Base-by-base conservation (phyloP, 1,140 invertebrate genomes). In the Heliconius nattereri region DNA sequence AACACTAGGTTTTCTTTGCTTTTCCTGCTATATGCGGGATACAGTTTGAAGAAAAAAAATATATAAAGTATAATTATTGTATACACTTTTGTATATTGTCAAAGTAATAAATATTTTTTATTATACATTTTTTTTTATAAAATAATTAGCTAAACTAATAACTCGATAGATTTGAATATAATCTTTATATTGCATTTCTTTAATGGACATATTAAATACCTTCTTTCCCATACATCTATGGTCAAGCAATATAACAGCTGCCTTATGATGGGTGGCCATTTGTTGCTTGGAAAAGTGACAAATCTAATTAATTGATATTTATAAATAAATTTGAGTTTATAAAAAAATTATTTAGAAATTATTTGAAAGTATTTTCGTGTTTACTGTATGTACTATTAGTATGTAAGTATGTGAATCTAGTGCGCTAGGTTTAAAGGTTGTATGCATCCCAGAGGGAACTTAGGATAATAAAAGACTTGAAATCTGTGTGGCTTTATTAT, bases 381-480 rank as follows among this genome's bases (percentile, higher is more conserved):
- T 37, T 37, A n/a, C 23, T 72, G 20, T 29, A 60, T 66, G 60
- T 66, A 66, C 60, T 66, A n/a, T 13, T 66, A 66, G 26, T 13
- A 66, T 66, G 7, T 66, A 66, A 32, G 54, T 60, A 66, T 75
- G 71, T 75, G 13, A 66, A 76, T 80, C 79, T 80, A 80, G 79
- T 73, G 37, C 52, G 79, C 79, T 80, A 80, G 79, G 76, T 76
- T 76, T 13, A 52, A 76, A 73, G 79, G 75, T 78, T 76, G 76
- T 78, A 78, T 75, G 60, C 60, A 40, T 78, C 80, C 76, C 76
- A 74, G 80, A 81, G 80, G 80, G 80, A 80, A 70, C 45, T 75
- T 81, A 78, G 78, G 71, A 73, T 72, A 83, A 78, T 80, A 81
- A 81, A 81, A 81, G 73, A 81, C 75, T 80, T 81, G 29, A 71